phyloP scores from a whole-genome alignment of 2,888 invertebrate species.

The Erpobdella octoculata region DNA sequence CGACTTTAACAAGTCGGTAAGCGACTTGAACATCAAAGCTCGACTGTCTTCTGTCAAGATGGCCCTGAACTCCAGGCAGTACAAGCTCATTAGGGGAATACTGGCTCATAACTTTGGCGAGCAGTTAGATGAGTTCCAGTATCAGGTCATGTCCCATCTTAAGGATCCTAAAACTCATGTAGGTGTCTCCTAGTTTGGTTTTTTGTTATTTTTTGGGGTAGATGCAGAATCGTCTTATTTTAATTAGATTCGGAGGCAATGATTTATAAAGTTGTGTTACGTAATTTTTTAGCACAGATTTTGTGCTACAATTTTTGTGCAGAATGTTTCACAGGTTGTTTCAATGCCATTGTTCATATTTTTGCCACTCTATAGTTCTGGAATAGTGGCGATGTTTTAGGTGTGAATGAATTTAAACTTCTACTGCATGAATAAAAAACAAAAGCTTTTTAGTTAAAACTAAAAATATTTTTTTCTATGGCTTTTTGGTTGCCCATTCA shows the following conservation, averaged over 20 bases:
- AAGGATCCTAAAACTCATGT: constrained; percentile 55
- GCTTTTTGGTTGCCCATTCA: too few species aligned
- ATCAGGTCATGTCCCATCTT: constrained; percentile 46
- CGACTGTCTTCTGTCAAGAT: constrained; percentile 75
- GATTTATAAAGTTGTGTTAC: too few species aligned
- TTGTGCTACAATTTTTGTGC: not conserved
- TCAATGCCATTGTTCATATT: too few species aligned
- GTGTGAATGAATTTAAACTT: too few species aligned
- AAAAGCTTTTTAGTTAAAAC: too few species aligned
- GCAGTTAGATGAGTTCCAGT: constrained; percentile 58
- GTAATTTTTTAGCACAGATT: too few species aligned
- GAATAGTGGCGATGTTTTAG: too few species aligned
- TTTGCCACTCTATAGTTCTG: too few species aligned
- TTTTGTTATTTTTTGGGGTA: not conserved
- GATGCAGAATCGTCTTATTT: too few species aligned
- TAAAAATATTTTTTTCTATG: too few species aligned
- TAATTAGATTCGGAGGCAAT: too few species aligned
- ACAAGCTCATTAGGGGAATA: constrained; percentile 76
- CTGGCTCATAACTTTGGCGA: constrained; percentile 83
- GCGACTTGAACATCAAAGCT: constrained; percentile 77
- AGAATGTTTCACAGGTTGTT: not conserved
- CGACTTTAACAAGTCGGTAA: constrained; percentile 56
- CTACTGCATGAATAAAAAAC: too few species aligned
- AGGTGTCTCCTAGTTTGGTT: constrained; percentile 1
- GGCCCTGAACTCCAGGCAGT: constrained; percentile 73